These are phyloP conservation scores for Paramacrobiotus metropolitanus DNA, from an alignment of 1,140 invertebrate species.

Conservation along the genomic window DNA sequence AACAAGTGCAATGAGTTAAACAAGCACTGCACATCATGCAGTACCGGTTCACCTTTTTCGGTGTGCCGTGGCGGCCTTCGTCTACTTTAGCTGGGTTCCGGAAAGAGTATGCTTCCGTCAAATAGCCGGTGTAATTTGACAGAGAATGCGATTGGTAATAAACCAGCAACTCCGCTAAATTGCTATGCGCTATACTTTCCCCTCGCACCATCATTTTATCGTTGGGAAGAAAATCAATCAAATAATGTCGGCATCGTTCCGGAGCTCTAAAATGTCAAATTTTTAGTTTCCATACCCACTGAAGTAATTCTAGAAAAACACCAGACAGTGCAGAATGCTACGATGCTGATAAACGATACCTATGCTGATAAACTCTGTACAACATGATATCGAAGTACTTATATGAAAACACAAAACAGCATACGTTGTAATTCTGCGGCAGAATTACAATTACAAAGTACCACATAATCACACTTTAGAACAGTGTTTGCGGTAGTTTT, in stretches of 20 bases:
- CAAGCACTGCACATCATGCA: too few relatives aligned
- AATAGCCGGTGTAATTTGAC: not conserved
- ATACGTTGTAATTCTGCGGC: not conserved
- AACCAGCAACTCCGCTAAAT: not conserved
- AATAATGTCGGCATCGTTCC: constrained; percentile 1
- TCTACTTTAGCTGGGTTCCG: too few relatives aligned
- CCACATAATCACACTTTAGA: too few relatives aligned
- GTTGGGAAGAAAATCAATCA: not conserved
- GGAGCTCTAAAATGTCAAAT: not conserved
- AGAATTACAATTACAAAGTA: not conserved
- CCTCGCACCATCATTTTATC: not conserved
- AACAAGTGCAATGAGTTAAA: too few relatives aligned
- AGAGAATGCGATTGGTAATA: not conserved
- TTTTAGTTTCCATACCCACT: not conserved
- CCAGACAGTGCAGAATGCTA: not conserved
- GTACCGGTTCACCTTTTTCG: too few relatives aligned
- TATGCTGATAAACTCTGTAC: too few relatives aligned
- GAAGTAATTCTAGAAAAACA: not conserved
- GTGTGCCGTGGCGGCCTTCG: too few relatives aligned
- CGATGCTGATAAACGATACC: not conserved
- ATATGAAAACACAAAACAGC: too few relatives aligned
- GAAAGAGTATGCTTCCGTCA: too few relatives aligned
- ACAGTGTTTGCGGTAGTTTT: too few relatives aligned
- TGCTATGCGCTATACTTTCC: not conserved
- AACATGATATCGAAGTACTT: too few relatives aligned